Conservation (phyloP, 2,113 vertebrate genomes). For the Melanerpes aurifrons region DNA sequence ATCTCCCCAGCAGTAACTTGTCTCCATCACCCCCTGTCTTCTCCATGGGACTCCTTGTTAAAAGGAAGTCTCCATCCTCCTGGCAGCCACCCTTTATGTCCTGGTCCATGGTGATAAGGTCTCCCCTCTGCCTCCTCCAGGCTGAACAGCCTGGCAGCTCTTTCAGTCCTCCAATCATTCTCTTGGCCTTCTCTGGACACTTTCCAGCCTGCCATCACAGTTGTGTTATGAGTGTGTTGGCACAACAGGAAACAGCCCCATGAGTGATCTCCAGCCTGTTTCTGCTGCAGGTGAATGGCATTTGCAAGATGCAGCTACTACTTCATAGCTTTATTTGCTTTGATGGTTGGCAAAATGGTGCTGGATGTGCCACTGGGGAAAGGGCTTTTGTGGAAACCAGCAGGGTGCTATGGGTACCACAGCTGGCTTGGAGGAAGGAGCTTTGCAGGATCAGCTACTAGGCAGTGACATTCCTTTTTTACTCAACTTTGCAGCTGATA, state of each 20-base stretch:
- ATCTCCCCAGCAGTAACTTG: too few relatives aligned
- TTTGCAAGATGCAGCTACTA: background rate
- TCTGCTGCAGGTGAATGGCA: background rate
- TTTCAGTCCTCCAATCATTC: too few relatives aligned
- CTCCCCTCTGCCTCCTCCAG: too few relatives aligned
- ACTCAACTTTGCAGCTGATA: background rate
- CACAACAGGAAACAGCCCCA: background rate
- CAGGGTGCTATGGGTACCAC: rapidly evolving
- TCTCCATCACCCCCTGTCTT: too few relatives aligned
- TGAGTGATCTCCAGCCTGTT: background rate
- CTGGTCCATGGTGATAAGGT: too few relatives aligned
- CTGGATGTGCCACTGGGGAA: rapidly evolving
- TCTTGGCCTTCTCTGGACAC: too few relatives aligned
- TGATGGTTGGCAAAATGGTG: background rate
- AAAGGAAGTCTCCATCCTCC: too few relatives aligned
- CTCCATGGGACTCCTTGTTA: too few relatives aligned
- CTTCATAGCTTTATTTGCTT: background rate
- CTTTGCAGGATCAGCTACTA: background rate
- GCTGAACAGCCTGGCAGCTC: too few relatives aligned
- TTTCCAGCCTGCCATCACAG: background rate
- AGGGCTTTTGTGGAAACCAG: background rate
- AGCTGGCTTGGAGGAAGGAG: background rate
- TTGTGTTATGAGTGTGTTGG: background rate
- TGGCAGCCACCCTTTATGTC: too few relatives aligned
- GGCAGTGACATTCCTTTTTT: background rate